phyloP scores from a whole-genome alignment of 1,140 invertebrate species.

The Colletes gigas region DNA sequence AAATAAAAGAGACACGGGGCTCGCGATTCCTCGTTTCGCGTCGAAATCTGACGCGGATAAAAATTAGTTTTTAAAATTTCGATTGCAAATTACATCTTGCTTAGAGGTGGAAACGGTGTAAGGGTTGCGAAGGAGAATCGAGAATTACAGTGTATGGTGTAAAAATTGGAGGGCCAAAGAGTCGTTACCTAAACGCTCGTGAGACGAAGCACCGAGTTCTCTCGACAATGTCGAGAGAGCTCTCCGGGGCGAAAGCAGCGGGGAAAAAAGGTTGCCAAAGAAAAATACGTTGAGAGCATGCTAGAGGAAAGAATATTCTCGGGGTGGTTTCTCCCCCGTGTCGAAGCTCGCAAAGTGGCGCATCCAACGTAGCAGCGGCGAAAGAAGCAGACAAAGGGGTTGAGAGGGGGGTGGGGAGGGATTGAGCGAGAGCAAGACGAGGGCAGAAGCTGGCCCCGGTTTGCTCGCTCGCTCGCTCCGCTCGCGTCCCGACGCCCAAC shows the following conservation, averaged over 20 bases:
- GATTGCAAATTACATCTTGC: too few species aligned
- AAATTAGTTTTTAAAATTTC: too few species aligned
- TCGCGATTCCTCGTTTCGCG: too few species aligned
- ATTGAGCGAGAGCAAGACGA: constrained; percentile 41
- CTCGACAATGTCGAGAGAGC: constrained; percentile 1
- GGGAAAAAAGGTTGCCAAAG: background rate
- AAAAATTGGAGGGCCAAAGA: too few species aligned
- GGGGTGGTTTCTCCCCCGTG: constrained; percentile 47
- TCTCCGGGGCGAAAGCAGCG: background rate
- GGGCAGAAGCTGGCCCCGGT: constrained; percentile 57
- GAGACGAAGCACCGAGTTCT: background rate
- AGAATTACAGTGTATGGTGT: too few species aligned
- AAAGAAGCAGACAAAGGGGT: background rate
- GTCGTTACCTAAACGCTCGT: too few species aligned
- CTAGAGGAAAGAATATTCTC: constrained; percentile 38
- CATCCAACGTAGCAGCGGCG: constrained; percentile 45
- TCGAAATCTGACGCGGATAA: too few species aligned
- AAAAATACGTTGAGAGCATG: constrained; percentile 46
- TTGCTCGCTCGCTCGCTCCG: constrained; percentile 58
- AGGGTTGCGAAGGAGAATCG: too few species aligned
- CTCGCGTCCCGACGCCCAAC: constrained; percentile 72
- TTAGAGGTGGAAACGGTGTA: too few species aligned
- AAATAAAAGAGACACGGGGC: too few species aligned
- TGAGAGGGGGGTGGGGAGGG: too few species aligned
- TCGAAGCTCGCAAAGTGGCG: constrained; percentile 72